phyloP scores from a whole-genome alignment of 35 echinoderm and acorn worm species.

The Holothuria glaberrima region DNA sequence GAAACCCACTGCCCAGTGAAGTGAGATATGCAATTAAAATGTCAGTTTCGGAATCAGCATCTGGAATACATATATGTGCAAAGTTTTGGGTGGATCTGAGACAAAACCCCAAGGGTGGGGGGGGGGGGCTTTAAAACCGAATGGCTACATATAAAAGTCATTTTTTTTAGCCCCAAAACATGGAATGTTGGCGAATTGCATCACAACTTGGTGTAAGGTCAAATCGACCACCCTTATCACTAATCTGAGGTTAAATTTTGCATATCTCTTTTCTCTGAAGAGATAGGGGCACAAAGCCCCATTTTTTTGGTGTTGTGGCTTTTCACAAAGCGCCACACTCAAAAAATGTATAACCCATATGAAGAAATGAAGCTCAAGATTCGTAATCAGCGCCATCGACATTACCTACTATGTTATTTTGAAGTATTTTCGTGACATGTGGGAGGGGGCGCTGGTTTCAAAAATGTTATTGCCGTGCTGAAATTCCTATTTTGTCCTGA shows the following conservation, averaged over 20 bases:
- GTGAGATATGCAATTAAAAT: constrained; percentile 26
- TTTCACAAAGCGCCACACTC: neutral
- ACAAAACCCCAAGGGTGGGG: neutral
- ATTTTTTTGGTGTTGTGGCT: neutral
- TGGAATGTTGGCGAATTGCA: neutral
- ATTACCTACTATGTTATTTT: neutral
- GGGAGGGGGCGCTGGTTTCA: too few species aligned
- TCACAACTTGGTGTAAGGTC: neutral
- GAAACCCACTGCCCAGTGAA: neutral
- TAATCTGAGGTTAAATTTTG: neutral
- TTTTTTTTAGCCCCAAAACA: neutral
- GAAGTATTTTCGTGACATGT: neutral
- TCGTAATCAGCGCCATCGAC: neutral
- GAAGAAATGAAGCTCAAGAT: neutral
- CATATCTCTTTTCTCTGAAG: neutral
- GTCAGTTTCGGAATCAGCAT: neutral
- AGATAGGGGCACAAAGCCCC: too few species aligned
- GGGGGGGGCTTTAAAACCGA: neutral
- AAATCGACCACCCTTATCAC: neutral
- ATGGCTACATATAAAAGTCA: neutral
- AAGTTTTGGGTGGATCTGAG: constrained; percentile 8
- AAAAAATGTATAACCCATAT: neutral
- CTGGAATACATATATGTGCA: neutral
- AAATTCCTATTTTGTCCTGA: too few species aligned
- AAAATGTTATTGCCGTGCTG: too few species aligned